Evolutionary conservation across 2,797 vertebrate species (phyloP).

Genomic region (Epinephelus awoara): DNA sequence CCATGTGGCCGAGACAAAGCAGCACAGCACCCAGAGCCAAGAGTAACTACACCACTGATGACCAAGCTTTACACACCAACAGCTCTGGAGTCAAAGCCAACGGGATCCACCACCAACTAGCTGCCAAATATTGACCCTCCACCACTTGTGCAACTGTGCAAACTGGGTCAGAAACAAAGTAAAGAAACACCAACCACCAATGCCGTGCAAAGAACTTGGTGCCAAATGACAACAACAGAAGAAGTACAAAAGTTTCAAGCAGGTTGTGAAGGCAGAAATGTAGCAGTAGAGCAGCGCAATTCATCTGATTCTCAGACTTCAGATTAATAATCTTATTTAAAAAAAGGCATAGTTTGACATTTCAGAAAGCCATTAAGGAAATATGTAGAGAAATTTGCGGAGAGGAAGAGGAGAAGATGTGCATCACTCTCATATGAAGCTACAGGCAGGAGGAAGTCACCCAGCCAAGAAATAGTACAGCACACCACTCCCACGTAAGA

Average conservation of each 20-base stretch:
- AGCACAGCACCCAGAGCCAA: background rate
- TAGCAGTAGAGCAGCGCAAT: background rate
- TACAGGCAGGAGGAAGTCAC: background rate
- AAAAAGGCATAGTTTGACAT: background rate
- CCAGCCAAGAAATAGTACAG: background rate
- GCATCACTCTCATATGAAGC: background rate
- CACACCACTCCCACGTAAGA: background rate
- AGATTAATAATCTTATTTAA: background rate
- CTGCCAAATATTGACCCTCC: constrained; percentile 9
- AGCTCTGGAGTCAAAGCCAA: constrained; percentile 6
- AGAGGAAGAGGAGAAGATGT: background rate
- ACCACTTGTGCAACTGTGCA: constrained; percentile 30
- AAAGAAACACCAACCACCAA: constrained; percentile 16
- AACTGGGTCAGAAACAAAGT: background rate
- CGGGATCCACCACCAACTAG: constrained; percentile 30
- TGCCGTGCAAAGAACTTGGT: background rate
- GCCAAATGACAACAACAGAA: background rate
- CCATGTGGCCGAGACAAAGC: background rate
- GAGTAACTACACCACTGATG: background rate
- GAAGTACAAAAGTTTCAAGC: background rate
- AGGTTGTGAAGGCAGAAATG: background rate
- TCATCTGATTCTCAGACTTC: background rate
- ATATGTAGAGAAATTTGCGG: background rate
- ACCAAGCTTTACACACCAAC: background rate
- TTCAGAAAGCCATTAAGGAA: background rate